Evolutionary conservation across 2,113 vertebrate species (phyloP), one percentile per base, ranked within the genome.

Genomic region (Hippocampus barbouri): DNA sequence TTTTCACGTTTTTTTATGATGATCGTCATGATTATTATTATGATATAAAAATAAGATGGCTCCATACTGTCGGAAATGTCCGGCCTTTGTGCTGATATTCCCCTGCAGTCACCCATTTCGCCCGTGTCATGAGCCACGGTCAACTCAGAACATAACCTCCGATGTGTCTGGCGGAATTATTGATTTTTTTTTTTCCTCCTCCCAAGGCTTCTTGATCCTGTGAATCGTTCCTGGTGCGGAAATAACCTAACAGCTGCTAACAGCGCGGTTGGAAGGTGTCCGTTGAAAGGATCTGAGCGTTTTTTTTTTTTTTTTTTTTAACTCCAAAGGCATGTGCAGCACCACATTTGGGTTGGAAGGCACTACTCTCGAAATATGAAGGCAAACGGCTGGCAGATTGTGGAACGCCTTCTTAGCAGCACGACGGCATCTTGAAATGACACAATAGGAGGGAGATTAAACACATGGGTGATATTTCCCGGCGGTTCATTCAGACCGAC

Each of bases 401-500:
- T 49, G 8, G 9, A 11, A 70, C 45, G 23, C 14, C 25, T 10
- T 70, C 62, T 65, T 16, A 71, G 30, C 16, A 23, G 27, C 72
- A 68, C n/a, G 43, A 53, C 25, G 49, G n/a, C 47, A 27, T 62
- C 68, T 47, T 62, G 34, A 49, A 61, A 21, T n/a, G 23, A 38
- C 51, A 56, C 67, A 38, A 54, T 53, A 30, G 11, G 47, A 68
- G 67, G 11, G 47, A 68, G 67, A 68, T 53, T 34, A 40, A 54
- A 56, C 68, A 49, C 7, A 20, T 30, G 56, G 45, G 34, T 56
- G 74, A 71, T 59, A 41, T 64, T 61, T 51, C 18, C 40, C n/a
- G 2, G 72, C 53, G 57, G 45, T 14, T 71, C 40, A 63, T 54
- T 56, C 5, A 56, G 16, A 20, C 34, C 3, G 30, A 47, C 49